Base-by-base conservation (phyloP, 2,113 vertebrate genomes). In the Carlito syrichta region DNA sequence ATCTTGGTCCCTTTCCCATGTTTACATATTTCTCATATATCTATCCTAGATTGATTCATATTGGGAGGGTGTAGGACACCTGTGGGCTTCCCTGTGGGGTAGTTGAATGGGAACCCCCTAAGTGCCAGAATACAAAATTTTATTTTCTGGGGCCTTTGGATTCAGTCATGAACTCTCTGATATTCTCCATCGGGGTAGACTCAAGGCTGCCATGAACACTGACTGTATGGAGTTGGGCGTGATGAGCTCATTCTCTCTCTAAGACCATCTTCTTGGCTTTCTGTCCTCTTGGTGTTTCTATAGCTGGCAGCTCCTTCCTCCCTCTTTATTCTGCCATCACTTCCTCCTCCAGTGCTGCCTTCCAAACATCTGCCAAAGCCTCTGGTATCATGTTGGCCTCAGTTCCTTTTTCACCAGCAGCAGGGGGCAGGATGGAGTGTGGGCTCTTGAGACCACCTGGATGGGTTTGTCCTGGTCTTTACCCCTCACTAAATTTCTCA, bases 301-400 rank as follows among this genome's bases (percentile, higher is more conserved):
- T n/a, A 4, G 35, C 0, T 6, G 62, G 2, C n/a, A 4, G 38
- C 16, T n/a, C 48, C 17, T 54, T 32, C 0, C 0, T 12, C 27
- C 76, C 19, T 54, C 8, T 69, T 45, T 17, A 45, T 3, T 78
- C 76, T 38, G 1, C 11, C 38, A 27, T 50, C 86, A 77, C 13
- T 35, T 27, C 38, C 11, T 40, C 62, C 25, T 7, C 50, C 8
- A 45, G 12, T 40, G 7, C 40, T n/a, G 40, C 30, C n/a, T 54
- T 56, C 62, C 48, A 68, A 11, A 56, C 14, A 58, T 58, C 35
- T 45, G n/a, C 50, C 30, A n/a, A 66, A 45, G 2, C 0, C 76
- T 68, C 48, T 56, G 48, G 12, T 43, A 30, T 79, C 77, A 13
- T 45, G 12, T 54, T 45, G 38, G 3, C 8, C 43, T 20, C 19